phyloP scores from a whole-genome alignment of 92 coral and sea anemone species.

The Scolanthus callimorphus region DNA sequence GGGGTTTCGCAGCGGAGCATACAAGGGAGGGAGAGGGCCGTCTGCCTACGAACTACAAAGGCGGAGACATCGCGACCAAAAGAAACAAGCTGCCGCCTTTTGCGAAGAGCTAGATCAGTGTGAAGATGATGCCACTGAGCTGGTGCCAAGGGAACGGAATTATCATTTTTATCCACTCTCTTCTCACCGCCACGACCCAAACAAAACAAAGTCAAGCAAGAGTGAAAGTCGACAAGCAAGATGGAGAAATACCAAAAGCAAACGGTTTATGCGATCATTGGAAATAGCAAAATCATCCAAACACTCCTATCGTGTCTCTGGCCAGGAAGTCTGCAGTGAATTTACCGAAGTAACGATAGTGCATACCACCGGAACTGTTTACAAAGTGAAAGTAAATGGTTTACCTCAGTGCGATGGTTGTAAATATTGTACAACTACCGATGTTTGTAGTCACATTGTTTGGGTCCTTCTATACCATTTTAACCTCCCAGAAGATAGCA shows the following conservation, averaged over 20 bases:
- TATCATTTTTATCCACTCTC: slow-evolving; percentile 20
- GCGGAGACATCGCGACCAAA: slow-evolving; percentile 25
- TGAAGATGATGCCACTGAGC: slow-evolving; percentile 17
- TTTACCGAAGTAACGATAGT: no score
- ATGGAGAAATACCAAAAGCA: slow-evolving; percentile 49
- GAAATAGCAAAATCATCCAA: slow-evolving; percentile 48
- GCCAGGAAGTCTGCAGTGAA: no score
- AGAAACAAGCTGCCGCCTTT: slow-evolving; percentile 37
- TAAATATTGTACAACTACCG: slow-evolving; percentile 43
- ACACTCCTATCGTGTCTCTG: no score
- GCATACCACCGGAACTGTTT: no score
- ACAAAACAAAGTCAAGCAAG: slow-evolving; percentile 4
- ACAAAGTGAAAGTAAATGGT: slow-evolving; percentile 20
- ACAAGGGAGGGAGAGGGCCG: slow-evolving; percentile 55
- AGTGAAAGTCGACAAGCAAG: slow-evolving; percentile 40
- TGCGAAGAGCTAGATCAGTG: slow-evolving; percentile 43
- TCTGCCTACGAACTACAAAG: slow-evolving; percentile 23
- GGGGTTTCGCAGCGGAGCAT: slow-evolving; percentile 36
- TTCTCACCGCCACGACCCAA: slow-evolving; percentile 4
- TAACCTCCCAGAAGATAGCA: slow-evolving; percentile 21
- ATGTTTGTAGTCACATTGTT: slow-evolving; percentile 53
- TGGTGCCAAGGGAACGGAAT: slow-evolving; percentile 25
- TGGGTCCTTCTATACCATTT: slow-evolving; percentile 41
- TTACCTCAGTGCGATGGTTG: slow-evolving; percentile 36
- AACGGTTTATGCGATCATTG: slow-evolving; percentile 33